These are phyloP conservation scores for Apis cerana DNA, from an alignment of 1,140 invertebrate species.

Conservation along the genomic window DNA sequence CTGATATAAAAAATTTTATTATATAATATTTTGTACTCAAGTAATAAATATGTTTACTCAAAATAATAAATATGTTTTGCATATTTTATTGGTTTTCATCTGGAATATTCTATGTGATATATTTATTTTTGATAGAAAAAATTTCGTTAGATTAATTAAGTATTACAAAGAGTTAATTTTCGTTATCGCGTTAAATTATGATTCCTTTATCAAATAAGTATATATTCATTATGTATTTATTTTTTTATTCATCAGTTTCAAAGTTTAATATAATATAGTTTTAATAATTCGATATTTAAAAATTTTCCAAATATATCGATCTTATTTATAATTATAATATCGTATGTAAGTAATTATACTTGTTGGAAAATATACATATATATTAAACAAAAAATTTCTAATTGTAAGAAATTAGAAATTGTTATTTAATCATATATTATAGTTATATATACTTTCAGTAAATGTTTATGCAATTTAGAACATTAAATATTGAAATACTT, in stretches of 20 bases:
- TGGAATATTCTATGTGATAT: too few relatives aligned
- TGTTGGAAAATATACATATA: not conserved
- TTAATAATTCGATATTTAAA: not conserved
- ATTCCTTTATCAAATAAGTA: constrained; percentile 22
- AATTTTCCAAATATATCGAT: constrained; percentile 1
- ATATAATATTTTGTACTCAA: too few relatives aligned
- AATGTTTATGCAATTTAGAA: not conserved
- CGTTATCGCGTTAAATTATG: not conserved
- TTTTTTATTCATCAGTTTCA: too few relatives aligned
- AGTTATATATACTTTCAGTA: not conserved
- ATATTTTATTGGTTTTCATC: too few relatives aligned
- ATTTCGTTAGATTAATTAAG: too few relatives aligned
- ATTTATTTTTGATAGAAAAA: too few relatives aligned
- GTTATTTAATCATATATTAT: not conserved
- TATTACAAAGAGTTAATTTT: not conserved
- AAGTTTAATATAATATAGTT: too few relatives aligned
- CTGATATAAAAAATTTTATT: too few relatives aligned
- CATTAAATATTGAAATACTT: not conserved
- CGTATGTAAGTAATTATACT: not conserved
- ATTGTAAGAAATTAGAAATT: constrained; percentile 1
- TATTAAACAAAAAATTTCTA: not conserved
- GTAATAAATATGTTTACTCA: too few relatives aligned
- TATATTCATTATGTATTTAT: too few relatives aligned
- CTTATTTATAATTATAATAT: not conserved
- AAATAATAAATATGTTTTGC: too few relatives aligned